These are phyloP conservation scores for Ditylenchus dipsaci DNA, from an alignment of 1,140 invertebrate species.

Conservation along the genomic window DNA sequence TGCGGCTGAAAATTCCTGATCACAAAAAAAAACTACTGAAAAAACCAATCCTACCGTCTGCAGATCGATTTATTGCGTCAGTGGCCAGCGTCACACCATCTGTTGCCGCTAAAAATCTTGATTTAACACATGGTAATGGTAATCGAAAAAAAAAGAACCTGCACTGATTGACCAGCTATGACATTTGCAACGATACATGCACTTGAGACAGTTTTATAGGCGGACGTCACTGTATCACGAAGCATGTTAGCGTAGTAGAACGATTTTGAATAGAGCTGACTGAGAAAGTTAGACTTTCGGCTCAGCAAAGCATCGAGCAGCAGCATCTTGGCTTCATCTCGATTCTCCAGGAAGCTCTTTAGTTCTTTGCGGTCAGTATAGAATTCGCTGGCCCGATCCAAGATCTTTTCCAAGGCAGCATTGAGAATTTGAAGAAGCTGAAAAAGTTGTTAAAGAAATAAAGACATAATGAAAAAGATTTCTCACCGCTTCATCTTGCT, in stretches of 20 bases:
- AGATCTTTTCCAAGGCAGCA: conserved; percentile 14
- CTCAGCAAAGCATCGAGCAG: conserved; percentile 13
- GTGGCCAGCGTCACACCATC: too few relatives aligned
- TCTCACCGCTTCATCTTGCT: conserved; percentile 11
- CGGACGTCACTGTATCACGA: background rate
- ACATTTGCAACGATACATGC: too few relatives aligned
- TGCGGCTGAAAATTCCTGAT: too few relatives aligned
- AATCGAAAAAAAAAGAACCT: too few relatives aligned
- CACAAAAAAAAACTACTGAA: too few relatives aligned
- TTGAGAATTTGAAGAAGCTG: conserved; percentile 4
- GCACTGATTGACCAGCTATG: too few relatives aligned
- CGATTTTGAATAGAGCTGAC: conserved; percentile 11
- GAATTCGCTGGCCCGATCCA: conserved; percentile 17
- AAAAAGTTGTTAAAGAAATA: background rate
- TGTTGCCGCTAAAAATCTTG: too few relatives aligned
- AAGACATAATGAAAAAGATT: background rate
- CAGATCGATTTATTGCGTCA: too few relatives aligned
- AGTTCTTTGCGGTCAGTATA: conserved; percentile 19
- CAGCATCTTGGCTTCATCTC: conserved; percentile 13
- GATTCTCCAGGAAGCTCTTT: conserved; percentile 6
- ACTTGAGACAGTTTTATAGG: background rate
- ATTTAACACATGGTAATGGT: too few relatives aligned
- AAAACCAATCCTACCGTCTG: too few relatives aligned
- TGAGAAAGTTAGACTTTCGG: conserved; percentile 1
- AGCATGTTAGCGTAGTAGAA: conserved; percentile 10